phyloP scores from a whole-genome alignment of 2,113 vertebrate species.

The Bufo bufo region DNA sequence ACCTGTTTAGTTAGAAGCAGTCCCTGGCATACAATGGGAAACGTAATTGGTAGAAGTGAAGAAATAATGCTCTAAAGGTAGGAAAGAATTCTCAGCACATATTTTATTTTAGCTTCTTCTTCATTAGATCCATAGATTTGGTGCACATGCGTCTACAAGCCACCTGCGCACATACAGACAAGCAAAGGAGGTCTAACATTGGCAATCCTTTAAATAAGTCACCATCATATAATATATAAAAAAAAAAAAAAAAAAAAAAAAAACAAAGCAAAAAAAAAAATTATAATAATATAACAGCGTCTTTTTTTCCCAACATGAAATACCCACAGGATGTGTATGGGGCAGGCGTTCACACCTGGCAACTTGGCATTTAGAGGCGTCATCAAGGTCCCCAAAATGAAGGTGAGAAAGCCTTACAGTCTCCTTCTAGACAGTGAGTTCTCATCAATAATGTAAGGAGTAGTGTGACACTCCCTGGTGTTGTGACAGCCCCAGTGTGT shows the following conservation, averaged over 20 bases:
- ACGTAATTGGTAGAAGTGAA: neutral
- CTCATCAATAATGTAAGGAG: conserved; percentile 66
- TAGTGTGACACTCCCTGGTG: conserved; percentile 68
- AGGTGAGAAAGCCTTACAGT: conserved; percentile 62
- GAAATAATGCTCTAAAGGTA: conserved; percentile 47
- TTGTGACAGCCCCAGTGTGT: conserved; percentile 69
- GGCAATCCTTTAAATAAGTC: conserved; percentile 94
- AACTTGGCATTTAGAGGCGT: conserved; percentile 69
- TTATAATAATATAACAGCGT: conserved; percentile 85
- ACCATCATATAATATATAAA: conserved; percentile 95
- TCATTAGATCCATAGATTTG: conserved; percentile 79
- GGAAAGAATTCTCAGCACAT: conserved; percentile 78
- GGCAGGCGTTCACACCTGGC: conserved; percentile 70
- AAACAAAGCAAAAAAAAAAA: conserved; percentile 79
- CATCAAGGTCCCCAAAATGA: conserved; percentile 65
- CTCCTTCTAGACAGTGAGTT: conserved; percentile 61
- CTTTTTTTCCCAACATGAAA: conserved; percentile 79
- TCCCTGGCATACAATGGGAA: neutral
- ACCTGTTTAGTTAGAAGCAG: neutral
- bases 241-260: conserved; percentile 79
- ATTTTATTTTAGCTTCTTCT: conserved; percentile 82
- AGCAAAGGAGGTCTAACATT: conserved; percentile 83
- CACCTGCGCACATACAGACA: conserved; percentile 88
- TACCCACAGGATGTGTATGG: conserved; percentile 75
- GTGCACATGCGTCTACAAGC: conserved; percentile 84